Evolutionary conservation across 2,113 vertebrate genomes (phyloP).

Genomic region (Neotragus moschatus): DNA sequence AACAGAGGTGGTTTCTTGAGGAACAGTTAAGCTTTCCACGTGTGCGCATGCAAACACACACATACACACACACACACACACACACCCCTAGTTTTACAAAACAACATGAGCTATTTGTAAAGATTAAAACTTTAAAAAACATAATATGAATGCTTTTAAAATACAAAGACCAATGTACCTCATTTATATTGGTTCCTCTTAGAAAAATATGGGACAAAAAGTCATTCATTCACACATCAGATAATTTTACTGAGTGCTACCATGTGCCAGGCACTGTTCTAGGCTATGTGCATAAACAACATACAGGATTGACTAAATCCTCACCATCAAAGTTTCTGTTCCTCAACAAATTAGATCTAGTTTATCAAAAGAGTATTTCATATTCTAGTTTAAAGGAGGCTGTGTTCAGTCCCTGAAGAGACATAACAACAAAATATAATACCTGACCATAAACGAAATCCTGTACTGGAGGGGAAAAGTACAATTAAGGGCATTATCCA

Average conservation of each 20-base stretch:
- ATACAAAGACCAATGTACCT: not conserved
- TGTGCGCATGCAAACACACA: not conserved
- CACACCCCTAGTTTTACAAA: not conserved
- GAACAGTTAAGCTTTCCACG: not conserved
- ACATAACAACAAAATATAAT: not conserved
- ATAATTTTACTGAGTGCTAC: not conserved
- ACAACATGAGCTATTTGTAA: not conserved
- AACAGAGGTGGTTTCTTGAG: not conserved
- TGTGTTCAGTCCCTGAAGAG: not conserved
- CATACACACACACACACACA: not conserved
- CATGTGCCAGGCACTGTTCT: not conserved
- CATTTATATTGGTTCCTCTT: not conserved
- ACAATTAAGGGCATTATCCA: not conserved
- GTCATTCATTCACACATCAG: not conserved
- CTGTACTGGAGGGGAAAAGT: not conserved
- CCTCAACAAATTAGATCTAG: not conserved
- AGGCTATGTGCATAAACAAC: not conserved
- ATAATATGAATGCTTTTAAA: not conserved
- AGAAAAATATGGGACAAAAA: not conserved
- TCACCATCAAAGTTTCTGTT: not conserved
- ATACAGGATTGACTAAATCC: not conserved
- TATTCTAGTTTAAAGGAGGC: not conserved
- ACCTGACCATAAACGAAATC: not conserved
- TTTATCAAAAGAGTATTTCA: not conserved
- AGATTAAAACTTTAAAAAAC: not conserved